Evolutionary conservation across 2,888 invertebrate genomes (phyloP).

Genomic region (Polydrusus cervinus): DNA sequence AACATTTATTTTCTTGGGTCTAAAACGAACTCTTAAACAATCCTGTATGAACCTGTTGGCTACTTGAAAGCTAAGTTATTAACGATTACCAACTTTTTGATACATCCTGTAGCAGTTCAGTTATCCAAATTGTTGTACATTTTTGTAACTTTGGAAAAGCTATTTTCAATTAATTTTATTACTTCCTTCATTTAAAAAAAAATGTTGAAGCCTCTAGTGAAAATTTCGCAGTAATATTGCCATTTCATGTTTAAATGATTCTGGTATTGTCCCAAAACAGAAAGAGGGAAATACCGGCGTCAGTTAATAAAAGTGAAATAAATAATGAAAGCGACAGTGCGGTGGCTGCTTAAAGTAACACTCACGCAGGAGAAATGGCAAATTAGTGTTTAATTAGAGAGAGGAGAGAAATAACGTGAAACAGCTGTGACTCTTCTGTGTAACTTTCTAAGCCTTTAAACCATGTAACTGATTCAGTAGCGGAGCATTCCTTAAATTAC

Average conservation of each 20-base stretch:
- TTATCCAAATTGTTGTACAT: no score
- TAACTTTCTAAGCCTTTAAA: constrained; percentile 19
- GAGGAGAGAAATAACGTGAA: constrained; percentile 26
- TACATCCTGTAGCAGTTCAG: no score
- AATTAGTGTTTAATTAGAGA: constrained; percentile 38
- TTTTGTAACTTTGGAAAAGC: no score
- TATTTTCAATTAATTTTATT: no score
- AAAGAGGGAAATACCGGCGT: not conserved
- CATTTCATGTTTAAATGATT: constrained; percentile 17
- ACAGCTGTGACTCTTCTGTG: constrained; percentile 15
- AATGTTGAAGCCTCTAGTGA: no score
- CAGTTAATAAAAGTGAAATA: constrained; percentile 37
- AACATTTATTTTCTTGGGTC: no score
- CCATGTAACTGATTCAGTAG: constrained; percentile 1
- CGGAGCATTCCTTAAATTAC: not conserved
- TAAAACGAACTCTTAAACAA: no score
- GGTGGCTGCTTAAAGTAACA: constrained; percentile 36
- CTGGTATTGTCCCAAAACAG: constrained; percentile 18
- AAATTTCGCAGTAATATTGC: constrained; percentile 1
- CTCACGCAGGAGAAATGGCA: constrained; percentile 30
- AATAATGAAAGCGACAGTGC: constrained; percentile 34
- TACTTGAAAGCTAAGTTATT: no score
- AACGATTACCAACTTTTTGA: no score
- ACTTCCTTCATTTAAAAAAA: no score
- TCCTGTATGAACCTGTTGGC: no score